Percentiles rank a stretch among this genome's conserved stretches.
phyloP scores from a whole-genome alignment of 2,888 invertebrate species.

The Phaedon cochleariae region DNA sequence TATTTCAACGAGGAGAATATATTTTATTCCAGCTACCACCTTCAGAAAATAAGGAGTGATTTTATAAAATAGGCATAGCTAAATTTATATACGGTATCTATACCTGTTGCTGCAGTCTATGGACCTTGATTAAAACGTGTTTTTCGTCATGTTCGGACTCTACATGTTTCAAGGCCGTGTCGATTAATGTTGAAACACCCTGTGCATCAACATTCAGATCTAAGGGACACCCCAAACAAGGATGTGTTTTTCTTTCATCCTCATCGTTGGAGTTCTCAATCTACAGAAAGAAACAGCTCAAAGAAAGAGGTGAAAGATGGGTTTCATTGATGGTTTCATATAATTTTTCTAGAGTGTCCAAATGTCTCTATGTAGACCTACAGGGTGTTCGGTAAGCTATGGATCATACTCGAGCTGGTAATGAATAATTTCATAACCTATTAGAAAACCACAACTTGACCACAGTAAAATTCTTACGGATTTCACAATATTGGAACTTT shows the following conservation, averaged over 20 bases:
- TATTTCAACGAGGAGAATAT: slow-evolving; percentile 65
- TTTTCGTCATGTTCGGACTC: slow-evolving; percentile 55
- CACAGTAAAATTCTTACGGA: too few species aligned
- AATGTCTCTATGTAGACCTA: too few species aligned
- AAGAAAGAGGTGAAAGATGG: too few species aligned
- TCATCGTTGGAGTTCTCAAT: slow-evolving; percentile 25
- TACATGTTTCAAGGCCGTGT: slow-evolving; percentile 64
- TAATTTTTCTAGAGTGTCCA: too few species aligned
- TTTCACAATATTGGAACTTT: too few species aligned
- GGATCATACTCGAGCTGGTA: too few species aligned
- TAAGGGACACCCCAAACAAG: slow-evolving; percentile 66
- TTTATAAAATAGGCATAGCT: neutral
- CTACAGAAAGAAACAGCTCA: slow-evolving; percentile 26
- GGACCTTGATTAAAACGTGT: slow-evolving; percentile 62
- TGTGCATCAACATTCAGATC: slow-evolving; percentile 65
- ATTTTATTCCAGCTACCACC: slow-evolving; percentile 71
- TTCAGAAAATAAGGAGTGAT: slow-evolving; percentile 52
- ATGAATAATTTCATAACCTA: too few species aligned
- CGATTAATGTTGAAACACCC: slow-evolving; percentile 64
- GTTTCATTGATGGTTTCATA: too few species aligned
- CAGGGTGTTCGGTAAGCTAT: too few species aligned
- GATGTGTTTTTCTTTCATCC: slow-evolving; percentile 51
- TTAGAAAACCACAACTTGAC: too few species aligned
- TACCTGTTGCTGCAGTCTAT: slow-evolving; percentile 68
- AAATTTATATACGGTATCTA: neutral